A percentile compares a stretch with the other conserved stretches of the same genome.
Conservation (phyloP, 2,113 vertebrate genomes). For the Neodon shergylaensis region DNA sequence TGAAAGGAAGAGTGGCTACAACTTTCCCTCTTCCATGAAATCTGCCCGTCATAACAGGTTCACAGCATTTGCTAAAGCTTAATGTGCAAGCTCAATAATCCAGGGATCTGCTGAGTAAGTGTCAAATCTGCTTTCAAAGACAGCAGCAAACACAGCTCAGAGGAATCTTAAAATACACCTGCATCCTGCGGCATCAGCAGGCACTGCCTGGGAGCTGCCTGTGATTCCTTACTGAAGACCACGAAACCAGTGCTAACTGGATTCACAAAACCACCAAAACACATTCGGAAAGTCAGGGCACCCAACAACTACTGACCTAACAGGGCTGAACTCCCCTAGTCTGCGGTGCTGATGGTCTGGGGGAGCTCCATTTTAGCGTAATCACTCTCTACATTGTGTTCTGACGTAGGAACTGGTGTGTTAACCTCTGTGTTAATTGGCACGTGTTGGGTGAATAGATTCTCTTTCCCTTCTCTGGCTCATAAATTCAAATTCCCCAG, state of each 20-base stretch:
- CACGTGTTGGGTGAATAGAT: neutral
- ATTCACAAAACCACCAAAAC: neutral
- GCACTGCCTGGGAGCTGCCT: neutral
- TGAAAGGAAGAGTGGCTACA: neutral
- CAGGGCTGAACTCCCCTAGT: neutral
- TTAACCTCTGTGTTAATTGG: neutral
- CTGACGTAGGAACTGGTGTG: neutral
- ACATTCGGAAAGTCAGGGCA: neutral
- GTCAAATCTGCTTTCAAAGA: constrained; percentile 73
- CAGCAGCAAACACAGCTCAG: constrained; percentile 48
- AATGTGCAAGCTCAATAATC: constrained; percentile 73
- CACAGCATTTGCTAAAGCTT: constrained; percentile 64
- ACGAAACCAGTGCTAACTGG: neutral
- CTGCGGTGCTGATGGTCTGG: neutral
- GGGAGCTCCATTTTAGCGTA: neutral
- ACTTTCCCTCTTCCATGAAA: constrained; percentile 27
- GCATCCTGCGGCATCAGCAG: constrained; percentile 33
- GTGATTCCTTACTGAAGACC: neutral
- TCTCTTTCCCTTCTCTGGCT: neutral
- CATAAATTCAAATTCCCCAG: neutral
- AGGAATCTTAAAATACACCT: constrained; percentile 61
- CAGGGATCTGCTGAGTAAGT: constrained; percentile 71
- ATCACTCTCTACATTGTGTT: neutral
- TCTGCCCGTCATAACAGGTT: neutral
- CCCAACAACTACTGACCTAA: neutral